Percentiles rank a stretch among this genome's conserved stretches.
Evolutionary conservation across 2,113 vertebrate species (phyloP).

Genomic region (Pachycephala philippinensis): DNA sequence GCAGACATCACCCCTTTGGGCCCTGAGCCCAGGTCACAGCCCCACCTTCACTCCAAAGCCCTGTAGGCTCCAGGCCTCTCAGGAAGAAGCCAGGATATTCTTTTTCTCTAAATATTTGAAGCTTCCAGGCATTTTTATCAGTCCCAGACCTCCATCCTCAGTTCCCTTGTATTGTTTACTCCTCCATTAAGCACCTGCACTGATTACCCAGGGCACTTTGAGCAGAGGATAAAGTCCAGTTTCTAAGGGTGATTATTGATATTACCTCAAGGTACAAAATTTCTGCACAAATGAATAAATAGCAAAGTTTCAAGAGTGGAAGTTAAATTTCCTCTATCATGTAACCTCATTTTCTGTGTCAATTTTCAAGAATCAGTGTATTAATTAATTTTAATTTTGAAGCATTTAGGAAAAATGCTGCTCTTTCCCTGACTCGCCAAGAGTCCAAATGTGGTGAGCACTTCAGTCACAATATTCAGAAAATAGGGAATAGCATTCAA

Average conservation of each 20-base stretch:
- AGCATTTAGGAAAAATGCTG: background rate
- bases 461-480: background rate
- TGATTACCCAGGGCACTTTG: background rate
- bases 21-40: background rate
- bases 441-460: background rate
- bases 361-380: background rate
- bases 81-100: background rate
- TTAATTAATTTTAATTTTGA: background rate
- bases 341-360: background rate
- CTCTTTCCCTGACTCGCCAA: background rate
- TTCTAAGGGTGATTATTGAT: background rate
- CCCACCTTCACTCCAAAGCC: background rate
- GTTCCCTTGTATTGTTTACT: background rate
- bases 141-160: background rate
- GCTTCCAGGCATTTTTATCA: background rate
- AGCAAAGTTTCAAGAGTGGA: background rate
- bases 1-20: rapidly evolving
- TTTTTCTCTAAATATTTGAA: background rate
- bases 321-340: background rate
- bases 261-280: background rate
- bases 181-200: background rate
- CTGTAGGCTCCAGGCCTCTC: background rate
- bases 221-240: background rate
- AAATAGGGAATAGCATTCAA: background rate
- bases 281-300: background rate